These are phyloP conservation scores for Poecilia latipinna DNA, from an alignment of 2,113 vertebrate species.

Conservation along the genomic window DNA sequence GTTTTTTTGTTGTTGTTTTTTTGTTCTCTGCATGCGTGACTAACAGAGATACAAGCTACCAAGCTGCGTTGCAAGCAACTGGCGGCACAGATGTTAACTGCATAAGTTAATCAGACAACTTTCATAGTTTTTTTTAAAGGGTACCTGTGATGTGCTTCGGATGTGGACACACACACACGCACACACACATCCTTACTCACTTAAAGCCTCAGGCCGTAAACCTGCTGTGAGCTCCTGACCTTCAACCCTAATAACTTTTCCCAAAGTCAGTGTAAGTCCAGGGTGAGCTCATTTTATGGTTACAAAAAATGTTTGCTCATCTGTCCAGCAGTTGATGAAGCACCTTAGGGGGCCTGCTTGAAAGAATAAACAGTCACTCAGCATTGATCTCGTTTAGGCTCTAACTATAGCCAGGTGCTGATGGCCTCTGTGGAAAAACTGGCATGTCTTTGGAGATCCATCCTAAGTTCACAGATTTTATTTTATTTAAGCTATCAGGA, in stretches of 20 bases:
- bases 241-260: slow-evolving; percentile 56
- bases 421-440: not conserved
- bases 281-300: not conserved
- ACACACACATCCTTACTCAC: slow-evolving; percentile 41
- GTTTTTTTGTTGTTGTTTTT: not conserved
- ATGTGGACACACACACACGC: slow-evolving; percentile 45
- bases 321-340: not conserved
- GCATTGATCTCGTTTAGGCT: not conserved
- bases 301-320: not conserved
- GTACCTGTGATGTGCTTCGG: slow-evolving; percentile 39
- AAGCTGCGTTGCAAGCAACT: slow-evolving; percentile 4
- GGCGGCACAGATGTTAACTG: not conserved
- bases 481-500: too few species aligned
- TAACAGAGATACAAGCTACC: slow-evolving; percentile 23
- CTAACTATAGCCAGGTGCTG: not conserved
- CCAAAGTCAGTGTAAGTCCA: slow-evolving; percentile 18
- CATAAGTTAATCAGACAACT: slow-evolving; percentile 32
- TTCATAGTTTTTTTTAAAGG: slow-evolving; percentile 59
- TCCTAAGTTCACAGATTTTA: too few species aligned
- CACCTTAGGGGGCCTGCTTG: not conserved
- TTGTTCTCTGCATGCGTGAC: slow-evolving; percentile 44
- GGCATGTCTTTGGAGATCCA: too few species aligned
- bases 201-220: slow-evolving; percentile 50
- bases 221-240: slow-evolving; percentile 44
- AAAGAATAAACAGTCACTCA: not conserved